Evolutionary conservation across 2,797 vertebrate genomes (phyloP), one percentile per base, ranked within the genome.

Genomic region (Craterocephalus amniculus): DNA sequence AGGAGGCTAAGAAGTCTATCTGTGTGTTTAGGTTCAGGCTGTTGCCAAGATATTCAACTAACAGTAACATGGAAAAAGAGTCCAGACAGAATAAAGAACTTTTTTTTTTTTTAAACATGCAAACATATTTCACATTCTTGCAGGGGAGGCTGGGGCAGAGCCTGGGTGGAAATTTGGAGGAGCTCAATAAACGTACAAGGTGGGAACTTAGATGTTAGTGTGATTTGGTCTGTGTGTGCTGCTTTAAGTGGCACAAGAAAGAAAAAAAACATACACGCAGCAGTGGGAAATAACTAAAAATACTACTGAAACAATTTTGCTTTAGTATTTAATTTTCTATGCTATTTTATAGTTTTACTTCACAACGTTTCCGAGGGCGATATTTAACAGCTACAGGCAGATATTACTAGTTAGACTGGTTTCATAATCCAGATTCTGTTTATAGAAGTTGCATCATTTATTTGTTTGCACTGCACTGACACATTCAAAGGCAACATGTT

Each of bases 61-160:
- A 87, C 76, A 84, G 76, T 75, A 90, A 91, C 86, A 91, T 83
- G 71, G 79, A 83, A 87, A 89, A 82, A 79, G 74, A 89, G 77
- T 80, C 76, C 80, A 89, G 84, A 80, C 85, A 63, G 79, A 85
- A 84, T 74, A 84, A 84, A 88, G 72, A 84, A 45, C 48, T 59
- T 51, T 61, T 77, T 70, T 61, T 77, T 70, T 79, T 78, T 85
- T 87, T 87, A 75, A 89, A 89, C 86, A 86, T 88, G 75, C 87
- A 86, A 89, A 91, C 87, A 93, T 92, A 80, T 89, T 92, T 94
- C 68, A 89, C 88, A 93, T 93, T 94, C 89, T 87, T 93, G 78
- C 29, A 83, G 74, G 69, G 84, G 84, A 86, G 80, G 88, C 68
- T 78, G 74, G 87, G 90, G 81, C 83, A 76, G 78, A 76, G 83